These are phyloP conservation scores for Scaptomyza reducta DNA, from an alignment of 2,888 invertebrate genomes.

Conservation along the genomic window DNA sequence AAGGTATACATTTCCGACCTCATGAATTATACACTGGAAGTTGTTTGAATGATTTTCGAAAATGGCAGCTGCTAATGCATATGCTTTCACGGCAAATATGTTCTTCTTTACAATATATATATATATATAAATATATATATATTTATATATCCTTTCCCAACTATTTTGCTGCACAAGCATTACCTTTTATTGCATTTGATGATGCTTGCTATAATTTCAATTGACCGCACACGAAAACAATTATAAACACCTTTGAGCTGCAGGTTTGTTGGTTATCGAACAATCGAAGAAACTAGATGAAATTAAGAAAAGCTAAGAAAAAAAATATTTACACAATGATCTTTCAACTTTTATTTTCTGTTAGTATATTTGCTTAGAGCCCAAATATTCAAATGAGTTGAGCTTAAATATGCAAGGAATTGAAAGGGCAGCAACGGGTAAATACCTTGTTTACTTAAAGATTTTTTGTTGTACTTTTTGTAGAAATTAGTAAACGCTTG, in stretches of 20 bases:
- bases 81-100: background rate
- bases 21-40: background rate
- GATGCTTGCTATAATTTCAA: background rate
- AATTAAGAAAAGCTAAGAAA: too few relatives aligned
- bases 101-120: background rate
- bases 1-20: background rate
- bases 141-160: background rate
- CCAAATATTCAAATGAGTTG: background rate
- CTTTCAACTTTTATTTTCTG: too few relatives aligned
- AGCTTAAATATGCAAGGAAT: background rate
- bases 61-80: background rate
- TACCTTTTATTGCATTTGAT: background rate
- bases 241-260: too few relatives aligned
- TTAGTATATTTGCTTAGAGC: too few relatives aligned
- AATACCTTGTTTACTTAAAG: constrained; percentile 10
- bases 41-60: background rate
- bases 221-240: background rate
- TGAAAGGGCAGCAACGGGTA: constrained; percentile 2
- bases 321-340: too few relatives aligned
- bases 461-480: constrained; percentile 13
- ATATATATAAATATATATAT: background rate
- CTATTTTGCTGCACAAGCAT: background rate
- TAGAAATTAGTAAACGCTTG: constrained; percentile 28
- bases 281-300: too few relatives aligned
- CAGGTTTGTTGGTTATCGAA: background rate